A percentile compares a stretch with the other conserved stretches of the same genome.
Evolutionary conservation across 2,888 invertebrate species (phyloP).

Genomic region (Piscicola geometra): DNA sequence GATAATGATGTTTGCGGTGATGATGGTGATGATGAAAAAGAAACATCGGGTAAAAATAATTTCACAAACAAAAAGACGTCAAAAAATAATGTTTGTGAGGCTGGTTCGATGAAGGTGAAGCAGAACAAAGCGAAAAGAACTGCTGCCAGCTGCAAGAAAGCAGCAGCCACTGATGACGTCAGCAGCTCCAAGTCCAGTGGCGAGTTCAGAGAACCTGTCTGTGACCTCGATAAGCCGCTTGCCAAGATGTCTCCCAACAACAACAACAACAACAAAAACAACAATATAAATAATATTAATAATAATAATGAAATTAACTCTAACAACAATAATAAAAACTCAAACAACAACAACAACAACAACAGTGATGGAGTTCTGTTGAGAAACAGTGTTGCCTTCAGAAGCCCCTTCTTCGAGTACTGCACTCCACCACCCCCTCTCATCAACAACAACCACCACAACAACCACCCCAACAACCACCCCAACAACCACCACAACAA

Average conservation of each 20-base stretch:
- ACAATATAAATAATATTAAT: not conserved
- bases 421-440: not conserved
- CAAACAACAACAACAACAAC: constrained; percentile 10
- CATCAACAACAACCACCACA: not conserved
- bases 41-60: not conserved
- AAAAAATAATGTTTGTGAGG: not conserved
- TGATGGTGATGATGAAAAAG: no score
- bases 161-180: no score
- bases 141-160: no score
- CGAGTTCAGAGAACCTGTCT: no score
- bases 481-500: no score
- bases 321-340: not conserved
- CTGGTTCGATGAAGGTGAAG: not conserved
- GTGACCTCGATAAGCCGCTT: no score
- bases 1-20: not conserved
- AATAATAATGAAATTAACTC: not conserved
- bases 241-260: no score
- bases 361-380: not conserved
- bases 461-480: not conserved
- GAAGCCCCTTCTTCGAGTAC: not conserved
- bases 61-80: not conserved
- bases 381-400: not conserved
- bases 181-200: no score
- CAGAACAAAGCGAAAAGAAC: no score
- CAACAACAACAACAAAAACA: constrained; percentile 4